phyloP scores from a whole-genome alignment of 2,113 vertebrate genomes.

The Damaliscus lunatus region DNA sequence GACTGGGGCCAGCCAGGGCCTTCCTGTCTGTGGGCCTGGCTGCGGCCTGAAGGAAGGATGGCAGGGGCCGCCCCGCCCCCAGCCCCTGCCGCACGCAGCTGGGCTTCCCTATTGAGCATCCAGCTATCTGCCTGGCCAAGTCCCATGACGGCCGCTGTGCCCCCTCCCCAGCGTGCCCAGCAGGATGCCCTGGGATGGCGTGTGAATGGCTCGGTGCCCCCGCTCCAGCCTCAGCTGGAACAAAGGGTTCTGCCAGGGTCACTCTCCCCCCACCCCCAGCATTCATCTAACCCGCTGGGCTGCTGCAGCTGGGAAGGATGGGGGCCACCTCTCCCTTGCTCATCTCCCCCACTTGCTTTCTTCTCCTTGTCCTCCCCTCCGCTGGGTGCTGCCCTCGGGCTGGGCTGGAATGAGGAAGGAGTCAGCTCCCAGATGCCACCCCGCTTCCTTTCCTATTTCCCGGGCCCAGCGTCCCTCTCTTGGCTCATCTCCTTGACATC shows the following conservation, averaged over 20 bases:
- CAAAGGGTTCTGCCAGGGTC: conserved; percentile 86
- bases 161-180: conserved; percentile 85
- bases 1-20: background rate
- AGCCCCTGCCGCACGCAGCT: conserved; percentile 6
- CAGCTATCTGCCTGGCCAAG: conserved; percentile 82
- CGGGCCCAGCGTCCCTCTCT: background rate
- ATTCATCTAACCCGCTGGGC: conserved; percentile 58
- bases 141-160: conserved; percentile 84
- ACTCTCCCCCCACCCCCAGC: conserved; percentile 66
- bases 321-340: conserved; percentile 65
- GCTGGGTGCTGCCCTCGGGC: background rate
- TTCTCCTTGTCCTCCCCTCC: background rate
- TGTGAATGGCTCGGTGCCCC: conserved; percentile 85
- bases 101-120: conserved; percentile 75
- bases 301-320: conserved; percentile 53
- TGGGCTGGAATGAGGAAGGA: background rate
- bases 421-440: background rate
- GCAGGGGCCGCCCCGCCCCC: conserved; percentile 24
- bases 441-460: background rate
- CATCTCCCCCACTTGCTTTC: conserved; percentile 72
- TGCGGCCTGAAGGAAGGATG: background rate
- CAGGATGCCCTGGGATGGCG: conserved; percentile 87
- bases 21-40: background rate
- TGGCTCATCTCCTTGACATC: background rate
- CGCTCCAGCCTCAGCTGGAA: conserved; percentile 84